Conservation (phyloP, 2,113 vertebrate species). For the Bufo bufo region DNA sequence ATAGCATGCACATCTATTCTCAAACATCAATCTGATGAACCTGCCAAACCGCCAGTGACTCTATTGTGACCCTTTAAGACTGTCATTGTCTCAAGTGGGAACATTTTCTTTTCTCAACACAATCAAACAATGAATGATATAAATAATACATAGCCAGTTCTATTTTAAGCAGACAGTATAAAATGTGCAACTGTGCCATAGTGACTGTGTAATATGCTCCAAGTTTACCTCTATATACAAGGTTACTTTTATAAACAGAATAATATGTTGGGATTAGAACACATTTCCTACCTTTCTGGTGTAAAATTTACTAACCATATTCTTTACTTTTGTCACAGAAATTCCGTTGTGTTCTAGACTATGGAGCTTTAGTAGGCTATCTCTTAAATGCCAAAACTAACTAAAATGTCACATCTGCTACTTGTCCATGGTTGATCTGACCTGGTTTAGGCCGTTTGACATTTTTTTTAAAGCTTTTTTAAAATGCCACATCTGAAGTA, state of each 20-base stretch:
- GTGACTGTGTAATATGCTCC: neutral
- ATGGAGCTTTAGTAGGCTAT: neutral
- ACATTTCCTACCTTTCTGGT: neutral
- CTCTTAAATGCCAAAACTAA: neutral
- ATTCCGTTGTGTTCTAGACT: neutral
- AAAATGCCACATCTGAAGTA: too few relatives aligned
- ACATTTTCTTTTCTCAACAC: conserved; percentile 41
- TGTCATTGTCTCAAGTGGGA: conserved; percentile 35
- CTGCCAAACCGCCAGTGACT: neutral
- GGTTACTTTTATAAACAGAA: neutral
- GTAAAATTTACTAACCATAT: neutral
- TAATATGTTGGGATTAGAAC: neutral
- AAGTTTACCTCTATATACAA: neutral
- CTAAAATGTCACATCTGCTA: neutral
- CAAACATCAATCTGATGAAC: conserved; percentile 17
- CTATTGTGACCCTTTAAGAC: conserved; percentile 7
- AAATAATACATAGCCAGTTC: conserved; percentile 27
- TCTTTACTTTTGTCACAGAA: neutral
- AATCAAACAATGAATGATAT: conserved; percentile 35
- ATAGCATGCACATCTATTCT: neutral
- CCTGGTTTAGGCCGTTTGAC: neutral
- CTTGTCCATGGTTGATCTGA: neutral
- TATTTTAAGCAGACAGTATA: conserved; percentile 29
- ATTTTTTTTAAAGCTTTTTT: neutral
- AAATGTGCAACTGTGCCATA: neutral